Conservation (phyloP, 2,113 vertebrate genomes). For the Serilophus lunatus region DNA sequence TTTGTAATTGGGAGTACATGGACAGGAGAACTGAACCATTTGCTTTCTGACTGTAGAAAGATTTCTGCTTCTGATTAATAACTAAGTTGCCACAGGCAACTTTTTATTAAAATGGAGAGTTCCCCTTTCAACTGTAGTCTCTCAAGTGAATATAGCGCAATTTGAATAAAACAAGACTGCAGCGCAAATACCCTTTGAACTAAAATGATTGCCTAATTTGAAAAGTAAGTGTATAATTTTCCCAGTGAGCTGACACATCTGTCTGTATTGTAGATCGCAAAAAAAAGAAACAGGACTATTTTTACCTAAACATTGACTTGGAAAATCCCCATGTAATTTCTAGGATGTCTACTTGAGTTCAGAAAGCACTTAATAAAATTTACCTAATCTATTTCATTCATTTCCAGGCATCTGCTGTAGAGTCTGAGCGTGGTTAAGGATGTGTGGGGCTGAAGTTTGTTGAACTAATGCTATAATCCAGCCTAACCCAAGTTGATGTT, state of each 20-base stretch:
- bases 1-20: neutral
- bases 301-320: neutral
- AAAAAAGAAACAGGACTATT: neutral
- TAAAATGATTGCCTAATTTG: constrained; percentile 2
- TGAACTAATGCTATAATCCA: neutral
- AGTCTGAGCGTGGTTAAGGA: neutral
- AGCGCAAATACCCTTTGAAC: constrained; percentile 20
- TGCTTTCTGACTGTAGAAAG: neutral
- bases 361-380: neutral
- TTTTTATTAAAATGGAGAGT: neutral
- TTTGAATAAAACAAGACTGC: constrained; percentile 7
- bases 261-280: neutral
- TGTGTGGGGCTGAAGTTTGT: neutral
- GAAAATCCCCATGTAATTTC: neutral
- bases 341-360: neutral
- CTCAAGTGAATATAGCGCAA: neutral
- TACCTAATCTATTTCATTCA: accelerated
- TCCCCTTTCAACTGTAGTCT: neutral
- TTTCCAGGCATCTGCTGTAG: neutral
- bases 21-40: neutral
- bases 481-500: neutral
- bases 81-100: neutral
- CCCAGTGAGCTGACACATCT: neutral
- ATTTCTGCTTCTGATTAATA: constrained; percentile 5
- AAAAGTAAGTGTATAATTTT: neutral